A percentile compares a stretch with the other conserved stretches of the same genome.
phyloP scores from a whole-genome alignment of 2,888 invertebrate species.

The Altica lythri region DNA sequence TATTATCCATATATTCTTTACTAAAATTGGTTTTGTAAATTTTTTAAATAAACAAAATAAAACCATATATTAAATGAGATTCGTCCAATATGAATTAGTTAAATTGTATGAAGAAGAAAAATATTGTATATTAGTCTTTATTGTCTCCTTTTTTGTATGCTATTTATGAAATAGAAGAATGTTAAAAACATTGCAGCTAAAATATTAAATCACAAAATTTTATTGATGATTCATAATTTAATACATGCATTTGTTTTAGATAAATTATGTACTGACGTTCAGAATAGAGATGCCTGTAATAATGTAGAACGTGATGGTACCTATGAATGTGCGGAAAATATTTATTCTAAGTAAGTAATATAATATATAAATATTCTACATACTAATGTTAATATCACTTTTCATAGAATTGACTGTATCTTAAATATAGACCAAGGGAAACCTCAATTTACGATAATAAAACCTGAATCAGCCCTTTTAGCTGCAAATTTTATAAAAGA shows the following conservation, averaged over 20 bases:
- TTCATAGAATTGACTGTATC: constrained; percentile 65
- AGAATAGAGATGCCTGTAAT: constrained; percentile 39
- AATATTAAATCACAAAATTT: neutral
- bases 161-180: neutral
- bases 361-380: neutral
- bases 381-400: neutral
- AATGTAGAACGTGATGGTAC: constrained; percentile 41
- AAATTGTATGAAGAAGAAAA: too few species aligned
- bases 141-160: neutral
- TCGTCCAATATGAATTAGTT: too few species aligned
- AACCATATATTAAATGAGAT: too few species aligned
- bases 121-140: neutral
- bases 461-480: constrained; percentile 66
- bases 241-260: constrained; percentile 35
- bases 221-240: neutral
- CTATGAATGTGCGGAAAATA: constrained; percentile 36
- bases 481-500: constrained; percentile 58
- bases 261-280: constrained; percentile 41
- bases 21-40: too few species aligned
- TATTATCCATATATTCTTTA: too few species aligned
- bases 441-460: constrained; percentile 65
- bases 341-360: constrained; percentile 39
- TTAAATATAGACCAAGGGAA: constrained; percentile 59
- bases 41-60: too few species aligned
- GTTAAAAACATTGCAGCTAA: neutral